phyloP scores from a whole-genome alignment of 2,888 invertebrate species.

The Eledone cirrhosa region DNA sequence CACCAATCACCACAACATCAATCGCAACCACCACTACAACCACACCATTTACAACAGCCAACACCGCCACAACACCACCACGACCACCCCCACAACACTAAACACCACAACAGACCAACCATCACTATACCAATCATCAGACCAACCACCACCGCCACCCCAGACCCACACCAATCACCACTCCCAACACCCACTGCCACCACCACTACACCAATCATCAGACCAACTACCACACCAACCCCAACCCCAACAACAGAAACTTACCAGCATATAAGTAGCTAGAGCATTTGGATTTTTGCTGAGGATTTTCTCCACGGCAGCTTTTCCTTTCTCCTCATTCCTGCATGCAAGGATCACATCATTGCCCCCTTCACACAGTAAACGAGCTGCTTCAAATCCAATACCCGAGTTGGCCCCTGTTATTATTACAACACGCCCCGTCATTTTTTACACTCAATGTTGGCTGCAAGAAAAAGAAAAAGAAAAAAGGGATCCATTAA shows the following conservation, averaged over 20 bases:
- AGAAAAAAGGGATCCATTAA: background rate
- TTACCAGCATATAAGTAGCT: conserved; percentile 53
- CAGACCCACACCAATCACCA: too few relatives aligned
- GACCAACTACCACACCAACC: too few relatives aligned
- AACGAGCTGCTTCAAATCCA: conserved; percentile 48
- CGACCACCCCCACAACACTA: too few relatives aligned
- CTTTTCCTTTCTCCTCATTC: conserved; percentile 50
- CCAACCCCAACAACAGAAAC: background rate
- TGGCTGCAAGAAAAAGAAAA: background rate
- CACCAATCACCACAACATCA: too few relatives aligned
- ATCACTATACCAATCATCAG: too few relatives aligned
- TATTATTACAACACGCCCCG: conserved; percentile 52
- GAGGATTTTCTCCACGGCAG: conserved; percentile 51
- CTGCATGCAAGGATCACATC: conserved; percentile 56
- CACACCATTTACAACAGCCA: too few relatives aligned
- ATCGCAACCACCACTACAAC: too few relatives aligned
- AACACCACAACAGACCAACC: too few relatives aligned
- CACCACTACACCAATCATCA: too few relatives aligned
- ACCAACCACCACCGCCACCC: too few relatives aligned
- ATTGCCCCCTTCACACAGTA: conserved; percentile 53
- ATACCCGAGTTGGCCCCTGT: conserved; percentile 57
- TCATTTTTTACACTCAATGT: conserved; percentile 39
- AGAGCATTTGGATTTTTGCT: conserved; percentile 49
- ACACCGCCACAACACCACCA: too few relatives aligned
- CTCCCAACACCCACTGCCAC: too few relatives aligned